A percentile compares a stretch with the other conserved stretches of the same genome.
Evolutionary conservation across 2,797 vertebrate species (phyloP).

Genomic region (Ctenopoma kingsleyae): DNA sequence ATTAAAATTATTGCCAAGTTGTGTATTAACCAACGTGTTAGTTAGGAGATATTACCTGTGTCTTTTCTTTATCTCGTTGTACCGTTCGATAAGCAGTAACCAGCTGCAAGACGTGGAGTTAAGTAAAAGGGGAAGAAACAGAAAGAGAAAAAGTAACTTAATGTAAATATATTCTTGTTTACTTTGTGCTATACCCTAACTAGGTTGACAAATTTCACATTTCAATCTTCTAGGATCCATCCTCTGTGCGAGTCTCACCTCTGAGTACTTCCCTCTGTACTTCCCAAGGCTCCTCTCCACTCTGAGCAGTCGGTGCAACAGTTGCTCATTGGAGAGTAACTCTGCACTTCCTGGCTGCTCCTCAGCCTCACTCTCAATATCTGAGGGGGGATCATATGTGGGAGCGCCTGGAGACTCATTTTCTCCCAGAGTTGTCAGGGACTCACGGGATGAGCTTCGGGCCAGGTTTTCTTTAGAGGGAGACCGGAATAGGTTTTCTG

Average conservation of each 20-base stretch:
- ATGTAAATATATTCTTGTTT: not conserved
- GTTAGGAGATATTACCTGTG: constrained; percentile 87
- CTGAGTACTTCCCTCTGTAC: constrained; percentile 93
- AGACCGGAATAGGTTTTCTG: constrained; percentile 89
- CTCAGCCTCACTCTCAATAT: constrained; percentile 94
- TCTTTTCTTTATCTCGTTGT: constrained; percentile 95
- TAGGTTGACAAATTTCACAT: not conserved
- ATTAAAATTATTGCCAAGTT: too few relatives aligned
- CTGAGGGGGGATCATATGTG: constrained; percentile 90
- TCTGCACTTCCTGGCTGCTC: constrained; percentile 85
- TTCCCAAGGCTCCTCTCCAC: constrained; percentile 91
- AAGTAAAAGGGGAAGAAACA: not conserved
- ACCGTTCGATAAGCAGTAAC: constrained; percentile 91
- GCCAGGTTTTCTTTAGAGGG: constrained; percentile 92
- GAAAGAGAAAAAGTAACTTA: constrained; percentile 4
- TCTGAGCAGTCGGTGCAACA: constrained; percentile 88
- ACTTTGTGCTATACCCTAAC: not conserved
- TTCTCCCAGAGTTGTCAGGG: constrained; percentile 88
- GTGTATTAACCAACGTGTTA: too few relatives aligned
- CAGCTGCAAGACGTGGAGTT: constrained; percentile 82
- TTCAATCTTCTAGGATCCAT: not conserved
- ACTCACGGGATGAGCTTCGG: constrained; percentile 91
- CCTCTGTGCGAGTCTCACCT: constrained; percentile 82
- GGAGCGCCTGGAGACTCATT: constrained; percentile 68
- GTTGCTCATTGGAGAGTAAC: constrained; percentile 89